Base-by-base conservation (phyloP, 64 coral and sea anemone species). In the Platygyra sinensis region DNA sequence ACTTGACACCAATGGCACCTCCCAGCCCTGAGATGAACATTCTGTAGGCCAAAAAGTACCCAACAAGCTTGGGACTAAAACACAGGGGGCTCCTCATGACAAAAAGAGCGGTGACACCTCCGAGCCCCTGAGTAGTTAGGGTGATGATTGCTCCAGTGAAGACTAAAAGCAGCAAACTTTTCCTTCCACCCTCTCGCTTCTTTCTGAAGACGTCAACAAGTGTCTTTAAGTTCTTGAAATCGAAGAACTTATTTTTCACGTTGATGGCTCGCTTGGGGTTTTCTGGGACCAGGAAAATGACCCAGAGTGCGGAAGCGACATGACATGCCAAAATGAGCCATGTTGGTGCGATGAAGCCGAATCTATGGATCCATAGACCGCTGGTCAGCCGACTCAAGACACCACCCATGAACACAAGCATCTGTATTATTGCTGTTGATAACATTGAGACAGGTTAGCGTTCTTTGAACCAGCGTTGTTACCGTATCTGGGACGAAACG, bases 311-410 rank as follows among this genome's bases (percentile, higher is more conserved):
- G 16, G 18, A 72, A 67, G 75, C 62, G 16, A 87, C 5, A 12
- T 86, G 79, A 42, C 95, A 96, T 1, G 87, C 82, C 0, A 94
- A 4, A 59, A 91, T 91, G 12, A 96, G 76, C 95, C 95, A 96
- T 20, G 90, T 90, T 4, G 95, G 95, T 8, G 89, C 63, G n/a
- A 87, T 93, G 67, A 94, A 96, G 0, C 91, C 88, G 67, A 86
- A 76, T 10, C 20, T 96, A 11, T 86, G 51, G 16, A 96, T 96
- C 95, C 95, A 96, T 16, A 96, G 74, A n/a, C 95, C 95, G 46
- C 95, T 96, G 32, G 95, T 96, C 42, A 94, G 32, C 82, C 88
- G 91, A 88, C 95, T 96, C 6, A 96, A 29, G 62, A 93, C 87
- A 19, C 91, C 95, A 57, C 81, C 88, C 39, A 60, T 5, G 51